A percentile compares a stretch with the other conserved stretches of the same genome.
Conservation (phyloP, 30 jellyfish, hydroid and myxozoan genomes). For the Mastigias papua region DNA sequence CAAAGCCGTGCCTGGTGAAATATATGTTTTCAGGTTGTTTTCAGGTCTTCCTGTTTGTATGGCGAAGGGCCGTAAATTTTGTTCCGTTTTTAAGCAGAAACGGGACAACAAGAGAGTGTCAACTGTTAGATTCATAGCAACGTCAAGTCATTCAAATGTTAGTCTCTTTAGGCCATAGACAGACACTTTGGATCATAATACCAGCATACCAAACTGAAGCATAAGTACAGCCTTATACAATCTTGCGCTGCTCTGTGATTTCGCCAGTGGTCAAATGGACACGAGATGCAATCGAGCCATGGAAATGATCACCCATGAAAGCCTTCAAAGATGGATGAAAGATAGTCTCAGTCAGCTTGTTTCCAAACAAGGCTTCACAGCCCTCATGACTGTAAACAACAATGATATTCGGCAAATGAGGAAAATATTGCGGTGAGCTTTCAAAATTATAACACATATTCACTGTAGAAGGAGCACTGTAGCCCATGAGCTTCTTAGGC, state of each 20-base stretch:
- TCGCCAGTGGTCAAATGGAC: not conserved
- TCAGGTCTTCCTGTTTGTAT: not conserved
- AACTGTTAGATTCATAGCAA: too few species aligned
- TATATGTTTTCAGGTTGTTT: too few species aligned
- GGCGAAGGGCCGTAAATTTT: not conserved
- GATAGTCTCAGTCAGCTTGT: not conserved
- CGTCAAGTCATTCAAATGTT: too few species aligned
- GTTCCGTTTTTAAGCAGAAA: too few species aligned
- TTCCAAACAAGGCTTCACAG: not conserved
- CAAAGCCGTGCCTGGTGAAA: not conserved
- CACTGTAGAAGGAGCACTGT: not conserved
- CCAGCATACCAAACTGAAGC: too few species aligned
- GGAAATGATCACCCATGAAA: not conserved
- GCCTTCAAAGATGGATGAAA: constrained; percentile 12
- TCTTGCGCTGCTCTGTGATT: not conserved
- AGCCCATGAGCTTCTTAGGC: not conserved
- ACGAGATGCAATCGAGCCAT: not conserved
- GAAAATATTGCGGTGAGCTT: not conserved
- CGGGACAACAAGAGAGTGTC: too few species aligned
- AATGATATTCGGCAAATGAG: not conserved
- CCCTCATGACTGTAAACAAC: not conserved
- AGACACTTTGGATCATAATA: too few species aligned
- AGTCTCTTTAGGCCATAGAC: too few species aligned
- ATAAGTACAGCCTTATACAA: too few species aligned
- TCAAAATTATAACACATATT: not conserved